phyloP scores from a whole-genome alignment of 1,140 invertebrate genomes.

The Aphis gossypii region DNA sequence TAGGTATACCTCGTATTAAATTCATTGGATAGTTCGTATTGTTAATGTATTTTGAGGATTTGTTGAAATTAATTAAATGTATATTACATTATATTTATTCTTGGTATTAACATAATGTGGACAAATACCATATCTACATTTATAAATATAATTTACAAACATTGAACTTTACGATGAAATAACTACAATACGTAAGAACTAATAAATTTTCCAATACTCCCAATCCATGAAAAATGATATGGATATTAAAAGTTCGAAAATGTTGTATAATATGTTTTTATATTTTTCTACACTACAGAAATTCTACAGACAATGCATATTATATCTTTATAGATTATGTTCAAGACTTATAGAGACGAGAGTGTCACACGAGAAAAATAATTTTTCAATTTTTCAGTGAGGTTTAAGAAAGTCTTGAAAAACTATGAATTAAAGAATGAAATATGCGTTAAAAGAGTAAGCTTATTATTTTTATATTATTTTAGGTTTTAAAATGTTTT shows the following conservation, averaged over 20 bases:
- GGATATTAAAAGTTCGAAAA: not conserved
- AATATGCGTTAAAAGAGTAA: not conserved
- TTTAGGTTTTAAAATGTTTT: not conserved
- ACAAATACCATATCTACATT: not conserved
- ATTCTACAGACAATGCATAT: not conserved
- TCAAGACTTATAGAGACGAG: not conserved
- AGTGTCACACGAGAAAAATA: not conserved
- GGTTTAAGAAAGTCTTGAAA: not conserved
- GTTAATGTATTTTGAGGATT: not conserved
- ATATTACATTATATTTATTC: not conserved
- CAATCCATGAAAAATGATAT: not conserved
- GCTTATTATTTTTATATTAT: not conserved
- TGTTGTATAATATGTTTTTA: not conserved
- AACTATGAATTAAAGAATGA: not conserved
- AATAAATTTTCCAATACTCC: not conserved
- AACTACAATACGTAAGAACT: not conserved
- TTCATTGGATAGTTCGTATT: not conserved
- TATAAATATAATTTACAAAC: not conserved
- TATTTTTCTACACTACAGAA: not conserved
- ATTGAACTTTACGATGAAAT: not conserved
- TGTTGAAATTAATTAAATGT: conserved; percentile 4
- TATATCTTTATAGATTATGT: not conserved
- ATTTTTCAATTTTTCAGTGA: not conserved
- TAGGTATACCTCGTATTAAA: not conserved
- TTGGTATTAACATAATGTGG: not conserved